Base-by-base conservation (phyloP, 2,113 vertebrate species). In the Anolis carolinensis region DNA sequence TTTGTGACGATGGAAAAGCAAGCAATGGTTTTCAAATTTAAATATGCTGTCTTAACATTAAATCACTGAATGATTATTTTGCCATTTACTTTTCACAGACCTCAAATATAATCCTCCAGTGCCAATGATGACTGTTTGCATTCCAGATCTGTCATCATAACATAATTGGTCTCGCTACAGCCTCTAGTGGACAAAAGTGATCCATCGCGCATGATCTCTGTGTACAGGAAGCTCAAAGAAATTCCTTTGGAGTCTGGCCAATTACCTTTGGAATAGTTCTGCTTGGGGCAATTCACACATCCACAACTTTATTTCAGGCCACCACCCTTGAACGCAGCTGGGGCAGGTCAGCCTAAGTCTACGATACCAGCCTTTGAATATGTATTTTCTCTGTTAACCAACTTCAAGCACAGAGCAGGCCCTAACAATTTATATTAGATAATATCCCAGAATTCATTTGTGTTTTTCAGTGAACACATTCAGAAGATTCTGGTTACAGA, bases 161-260 rank as follows among this genome's bases (percentile, higher is more conserved):
- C 93, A 95, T 95, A 94, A 94, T 91, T 93, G 94, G 95, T 96
- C 96, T 97, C 96, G 93, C 94, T 95, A 96, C 96, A 96, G 95
- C 95, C 96, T 97, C 96, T 96, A 96, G 96, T 96, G 96, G 96
- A 96, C 95, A 90, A 94, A 91, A 94, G 86, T 89, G 89, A 95
- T 20, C 55, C 32, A 36, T 36, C 68, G 74, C n/a, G 25, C 16
- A 77, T 34, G 30, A 3, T 73, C 50, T 27, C 39, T 36, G 6
- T 84, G 21, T 71, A 52, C 18, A 25, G 30, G 21, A 71, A 77
- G 21, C n/a, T 11, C 14, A 18, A 62, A 86, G 30, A 39, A 74
- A 20, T 73, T 11, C 48, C 50, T 80, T 63, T 81, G 39, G 55
- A 73, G 30, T 23, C 39, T 14, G 50, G 78, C 59, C 68, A 86